phyloP scores from a whole-genome alignment of 2,113 vertebrate genomes.

The Procavia capensis region DNA sequence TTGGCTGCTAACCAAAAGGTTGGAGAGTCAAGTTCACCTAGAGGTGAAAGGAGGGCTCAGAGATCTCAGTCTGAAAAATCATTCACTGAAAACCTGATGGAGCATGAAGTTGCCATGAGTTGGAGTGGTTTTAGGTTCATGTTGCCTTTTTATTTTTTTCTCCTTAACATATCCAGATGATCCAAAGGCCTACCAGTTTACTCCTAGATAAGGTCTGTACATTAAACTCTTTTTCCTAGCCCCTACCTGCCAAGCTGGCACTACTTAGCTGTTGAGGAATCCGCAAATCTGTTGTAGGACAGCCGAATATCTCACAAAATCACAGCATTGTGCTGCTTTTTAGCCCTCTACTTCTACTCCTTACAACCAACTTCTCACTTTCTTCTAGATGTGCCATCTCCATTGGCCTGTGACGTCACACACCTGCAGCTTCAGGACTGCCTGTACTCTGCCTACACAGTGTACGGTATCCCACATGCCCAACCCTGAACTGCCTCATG shows the following conservation, averaged over 20 bases:
- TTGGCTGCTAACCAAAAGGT: not conserved
- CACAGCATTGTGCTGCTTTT: not conserved
- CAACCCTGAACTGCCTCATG: not conserved
- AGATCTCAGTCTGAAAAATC: not conserved
- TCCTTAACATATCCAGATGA: not conserved
- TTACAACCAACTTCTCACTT: not conserved
- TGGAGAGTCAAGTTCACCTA: not conserved
- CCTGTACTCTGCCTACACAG: not conserved
- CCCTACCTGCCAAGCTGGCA: not conserved
- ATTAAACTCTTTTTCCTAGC: not conserved
- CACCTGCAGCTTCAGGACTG: not conserved
- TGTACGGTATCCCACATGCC: accelerated
- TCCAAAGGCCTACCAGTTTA: not conserved
- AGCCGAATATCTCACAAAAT: not conserved
- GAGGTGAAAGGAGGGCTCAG: not conserved
- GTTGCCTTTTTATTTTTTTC: not conserved
- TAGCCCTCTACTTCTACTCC: not conserved
- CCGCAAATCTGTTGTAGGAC: not conserved
- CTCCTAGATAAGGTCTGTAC: not conserved
- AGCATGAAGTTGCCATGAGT: too few species aligned
- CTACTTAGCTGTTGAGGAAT: not conserved
- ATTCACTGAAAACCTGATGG: not conserved
- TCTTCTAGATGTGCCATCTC: not conserved
- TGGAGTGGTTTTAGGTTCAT: not conserved
- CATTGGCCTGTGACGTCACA: not conserved